Percentiles rank a stretch among this genome's conserved stretches.
Evolutionary conservation across 1,140 invertebrate genomes (phyloP).

Genomic region (Leptopilina boulardi): DNA sequence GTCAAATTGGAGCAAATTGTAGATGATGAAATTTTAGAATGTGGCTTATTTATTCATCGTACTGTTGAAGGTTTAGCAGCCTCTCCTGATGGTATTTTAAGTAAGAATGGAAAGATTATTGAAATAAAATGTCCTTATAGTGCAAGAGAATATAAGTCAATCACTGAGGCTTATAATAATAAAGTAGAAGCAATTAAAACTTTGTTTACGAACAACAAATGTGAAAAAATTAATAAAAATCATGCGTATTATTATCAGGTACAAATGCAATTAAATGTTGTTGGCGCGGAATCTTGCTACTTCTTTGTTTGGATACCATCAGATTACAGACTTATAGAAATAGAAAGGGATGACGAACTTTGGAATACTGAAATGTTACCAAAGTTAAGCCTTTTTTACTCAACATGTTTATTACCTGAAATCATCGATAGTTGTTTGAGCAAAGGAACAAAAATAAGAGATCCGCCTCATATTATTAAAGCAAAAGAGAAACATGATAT

Average conservation of each 20-base stretch:
- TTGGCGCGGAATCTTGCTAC: no score
- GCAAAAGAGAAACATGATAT: background rate
- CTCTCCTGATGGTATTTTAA: background rate
- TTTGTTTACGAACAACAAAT: background rate
- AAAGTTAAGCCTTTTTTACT: background rate
- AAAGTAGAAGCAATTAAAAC: no score
- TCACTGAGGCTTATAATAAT: no score
- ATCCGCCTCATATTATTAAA: background rate
- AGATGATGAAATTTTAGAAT: background rate
- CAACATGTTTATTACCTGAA: constrained; percentile 1
- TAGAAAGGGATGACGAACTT: background rate
- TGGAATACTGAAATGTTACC: background rate
- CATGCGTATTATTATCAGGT: background rate
- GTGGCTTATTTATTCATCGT: no score
- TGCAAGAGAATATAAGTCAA: background rate
- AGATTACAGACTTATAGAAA: no score
- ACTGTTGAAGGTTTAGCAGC: background rate
- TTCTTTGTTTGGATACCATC: no score
- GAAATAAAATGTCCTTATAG: no score
- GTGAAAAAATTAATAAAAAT: background rate
- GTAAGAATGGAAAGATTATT: background rate
- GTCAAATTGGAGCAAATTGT: background rate
- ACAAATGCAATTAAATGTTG: background rate
- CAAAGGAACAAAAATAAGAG: background rate
- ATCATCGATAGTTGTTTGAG: background rate